Evolutionary conservation across 1,140 invertebrate genomes (phyloP).

Genomic region (Ceratosolen fusciceps): DNA sequence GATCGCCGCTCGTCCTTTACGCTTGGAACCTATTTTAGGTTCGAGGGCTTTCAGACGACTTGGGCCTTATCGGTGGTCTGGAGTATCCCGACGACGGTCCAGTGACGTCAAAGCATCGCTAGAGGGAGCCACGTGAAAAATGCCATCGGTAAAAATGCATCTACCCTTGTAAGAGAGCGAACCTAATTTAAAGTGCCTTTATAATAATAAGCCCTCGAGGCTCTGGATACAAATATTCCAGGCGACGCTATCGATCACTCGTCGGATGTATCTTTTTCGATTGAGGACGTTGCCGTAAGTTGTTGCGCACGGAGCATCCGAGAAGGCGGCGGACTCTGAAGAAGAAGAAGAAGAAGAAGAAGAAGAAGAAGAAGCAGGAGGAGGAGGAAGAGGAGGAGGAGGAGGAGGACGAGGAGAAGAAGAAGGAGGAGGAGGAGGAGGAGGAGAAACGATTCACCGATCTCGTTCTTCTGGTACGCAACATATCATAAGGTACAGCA

Average conservation of each 20-base stretch:
- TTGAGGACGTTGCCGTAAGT: background rate
- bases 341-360: background rate
- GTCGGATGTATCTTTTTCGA: background rate
- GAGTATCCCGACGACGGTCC: no score
- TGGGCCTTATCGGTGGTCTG: no score
- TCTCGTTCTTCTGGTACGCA: constrained; percentile 39
- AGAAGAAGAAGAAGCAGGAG: background rate
- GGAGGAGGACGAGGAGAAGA: background rate
- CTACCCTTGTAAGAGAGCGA: background rate
- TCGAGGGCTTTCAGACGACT: no score
- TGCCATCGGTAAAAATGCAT: background rate
- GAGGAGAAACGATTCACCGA: background rate
- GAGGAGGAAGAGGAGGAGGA: background rate
- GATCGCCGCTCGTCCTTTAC: no score
- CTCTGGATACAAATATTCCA: background rate
- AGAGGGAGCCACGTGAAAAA: no score
- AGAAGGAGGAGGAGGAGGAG: background rate
- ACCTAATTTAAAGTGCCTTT: background rate
- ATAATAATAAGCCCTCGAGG: background rate
- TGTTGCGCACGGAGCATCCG: background rate
- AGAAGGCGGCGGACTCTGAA: background rate
- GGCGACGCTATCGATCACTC: constrained; percentile 13
- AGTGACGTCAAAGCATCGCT: no score
- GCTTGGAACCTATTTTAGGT: no score
- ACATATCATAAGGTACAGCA: constrained; percentile 46